Percentiles rank a stretch among this genome's conserved stretches.
phyloP scores from a whole-genome alignment of 2,888 invertebrate genomes.

The Eupithecia subumbrata region DNA sequence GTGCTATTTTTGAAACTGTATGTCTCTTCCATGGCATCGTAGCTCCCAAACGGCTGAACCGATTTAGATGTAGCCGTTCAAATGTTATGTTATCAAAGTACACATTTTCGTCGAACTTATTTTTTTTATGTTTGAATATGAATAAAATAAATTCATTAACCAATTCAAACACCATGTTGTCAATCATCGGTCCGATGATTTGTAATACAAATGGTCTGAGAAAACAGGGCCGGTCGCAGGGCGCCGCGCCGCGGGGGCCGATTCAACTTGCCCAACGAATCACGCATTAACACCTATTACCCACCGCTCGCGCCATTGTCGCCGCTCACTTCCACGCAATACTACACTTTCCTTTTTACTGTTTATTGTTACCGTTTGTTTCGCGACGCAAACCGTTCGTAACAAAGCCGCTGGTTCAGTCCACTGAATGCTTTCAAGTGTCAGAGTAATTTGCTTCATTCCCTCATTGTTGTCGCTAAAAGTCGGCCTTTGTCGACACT shows the following conservation, averaged over 20 bases:
- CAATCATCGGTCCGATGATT: slow-evolving; percentile 74
- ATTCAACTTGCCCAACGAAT: slow-evolving; percentile 75
- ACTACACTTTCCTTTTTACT: slow-evolving; percentile 82
- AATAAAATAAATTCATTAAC: slow-evolving; percentile 59
- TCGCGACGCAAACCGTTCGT: slow-evolving; percentile 79
- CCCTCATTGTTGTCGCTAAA: slow-evolving; percentile 80
- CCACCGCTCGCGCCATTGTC: slow-evolving; percentile 62
- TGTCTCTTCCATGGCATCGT: no score
- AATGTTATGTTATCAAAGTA: no score
- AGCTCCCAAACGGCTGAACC: no score
- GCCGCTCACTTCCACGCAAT: slow-evolving; percentile 71
- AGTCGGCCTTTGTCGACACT: slow-evolving; percentile 81
- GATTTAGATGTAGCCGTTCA: no score
- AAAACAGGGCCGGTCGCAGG: slow-evolving; percentile 36
- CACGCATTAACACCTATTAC: slow-evolving; percentile 81
- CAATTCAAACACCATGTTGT: slow-evolving; percentile 67
- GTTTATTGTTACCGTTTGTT: slow-evolving; percentile 83
- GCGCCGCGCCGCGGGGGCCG: slow-evolving; percentile 47
- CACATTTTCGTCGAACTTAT: no score
- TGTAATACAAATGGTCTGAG: slow-evolving; percentile 73
- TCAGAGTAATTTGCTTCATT: slow-evolving; percentile 82
- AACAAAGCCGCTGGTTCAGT: slow-evolving; percentile 76
- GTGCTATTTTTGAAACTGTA: no score
- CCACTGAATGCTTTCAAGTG: slow-evolving; percentile 78
- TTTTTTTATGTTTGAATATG: background rate